These are phyloP conservation scores for Drosophila grimshawi DNA, from an alignment of 1,140 invertebrate species.

Conservation along the genomic window DNA sequence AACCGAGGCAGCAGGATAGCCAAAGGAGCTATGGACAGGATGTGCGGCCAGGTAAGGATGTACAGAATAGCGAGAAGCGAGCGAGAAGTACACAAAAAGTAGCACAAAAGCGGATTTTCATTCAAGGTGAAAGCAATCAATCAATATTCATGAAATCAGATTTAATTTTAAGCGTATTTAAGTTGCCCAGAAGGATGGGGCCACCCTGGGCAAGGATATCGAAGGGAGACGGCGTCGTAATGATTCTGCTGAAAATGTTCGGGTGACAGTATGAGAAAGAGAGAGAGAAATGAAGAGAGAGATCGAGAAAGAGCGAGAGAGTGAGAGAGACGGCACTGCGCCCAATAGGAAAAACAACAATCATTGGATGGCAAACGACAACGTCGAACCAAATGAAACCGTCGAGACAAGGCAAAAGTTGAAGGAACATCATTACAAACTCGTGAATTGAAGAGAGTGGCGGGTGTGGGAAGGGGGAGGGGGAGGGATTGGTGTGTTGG, in stretches of 20 bases:
- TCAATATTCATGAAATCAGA: slow-evolving; percentile 83
- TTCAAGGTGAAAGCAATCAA: slow-evolving; percentile 83
- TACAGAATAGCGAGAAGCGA: slow-evolving; percentile 6
- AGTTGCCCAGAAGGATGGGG: slow-evolving; percentile 51
- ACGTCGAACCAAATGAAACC: slow-evolving; percentile 78
- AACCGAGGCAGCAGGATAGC: slow-evolving; percentile 29
- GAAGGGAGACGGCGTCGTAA: slow-evolving; percentile 31
- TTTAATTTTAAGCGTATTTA: slow-evolving; percentile 83
- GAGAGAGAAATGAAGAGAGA: background rate
- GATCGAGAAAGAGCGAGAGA: slow-evolving; percentile 4
- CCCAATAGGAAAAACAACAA: slow-evolving; percentile 59
- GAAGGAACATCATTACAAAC: slow-evolving; percentile 77
- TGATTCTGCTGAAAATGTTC: slow-evolving; percentile 69
- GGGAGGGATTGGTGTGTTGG: background rate
- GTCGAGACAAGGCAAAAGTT: slow-evolving; percentile 66
- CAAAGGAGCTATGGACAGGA: slow-evolving; percentile 46
- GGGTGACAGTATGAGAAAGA: slow-evolving; percentile 54
- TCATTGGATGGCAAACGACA: slow-evolving; percentile 53
- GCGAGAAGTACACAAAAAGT: slow-evolving; percentile 51
- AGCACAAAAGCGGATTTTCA: slow-evolving; percentile 82
- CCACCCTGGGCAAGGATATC: background rate
- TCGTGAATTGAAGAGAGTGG: slow-evolving; percentile 33
- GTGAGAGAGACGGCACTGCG: background rate
- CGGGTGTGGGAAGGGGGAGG: background rate
- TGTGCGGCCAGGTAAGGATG: slow-evolving; percentile 66